phyloP scores from a whole-genome alignment of 2,888 invertebrate species.

The Gastrophysa polygoni region DNA sequence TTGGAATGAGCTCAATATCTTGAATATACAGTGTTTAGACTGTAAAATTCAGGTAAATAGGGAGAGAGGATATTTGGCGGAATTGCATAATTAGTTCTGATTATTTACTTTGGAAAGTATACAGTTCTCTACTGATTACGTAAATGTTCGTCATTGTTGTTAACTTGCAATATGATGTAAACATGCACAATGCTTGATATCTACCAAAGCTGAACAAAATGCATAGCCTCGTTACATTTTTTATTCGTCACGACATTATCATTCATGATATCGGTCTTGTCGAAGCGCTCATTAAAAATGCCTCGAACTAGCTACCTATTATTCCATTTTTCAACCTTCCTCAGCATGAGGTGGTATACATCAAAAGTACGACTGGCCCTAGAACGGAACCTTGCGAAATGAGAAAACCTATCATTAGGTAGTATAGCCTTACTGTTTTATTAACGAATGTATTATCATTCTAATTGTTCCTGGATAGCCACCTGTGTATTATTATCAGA shows the following conservation, averaged over 20 bases:
- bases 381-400: not conserved
- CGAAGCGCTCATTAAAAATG: not conserved
- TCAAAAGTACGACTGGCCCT: no score
- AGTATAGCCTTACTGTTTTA: no score
- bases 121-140: constrained; percentile 7
- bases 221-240: not conserved
- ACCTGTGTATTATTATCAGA: not conserved
- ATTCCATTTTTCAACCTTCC: no score
- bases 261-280: not conserved
- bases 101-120: constrained; percentile 17
- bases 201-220: not conserved
- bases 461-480: not conserved
- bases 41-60: no score
- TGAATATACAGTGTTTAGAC: no score
- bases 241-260: not conserved
- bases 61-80: no score
- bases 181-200: not conserved
- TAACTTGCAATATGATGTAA: constrained; percentile 7
- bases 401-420: not conserved
- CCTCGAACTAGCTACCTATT: not conserved
- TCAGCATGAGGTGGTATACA: no score
- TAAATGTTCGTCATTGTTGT: constrained; percentile 19
- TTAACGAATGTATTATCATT: no score
- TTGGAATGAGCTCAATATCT: not conserved
- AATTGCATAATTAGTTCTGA: no score